Evolutionary conservation across 2,113 vertebrate species (phyloP), one percentile per base, ranked within the genome.

Genomic region (Struthio camelus): DNA sequence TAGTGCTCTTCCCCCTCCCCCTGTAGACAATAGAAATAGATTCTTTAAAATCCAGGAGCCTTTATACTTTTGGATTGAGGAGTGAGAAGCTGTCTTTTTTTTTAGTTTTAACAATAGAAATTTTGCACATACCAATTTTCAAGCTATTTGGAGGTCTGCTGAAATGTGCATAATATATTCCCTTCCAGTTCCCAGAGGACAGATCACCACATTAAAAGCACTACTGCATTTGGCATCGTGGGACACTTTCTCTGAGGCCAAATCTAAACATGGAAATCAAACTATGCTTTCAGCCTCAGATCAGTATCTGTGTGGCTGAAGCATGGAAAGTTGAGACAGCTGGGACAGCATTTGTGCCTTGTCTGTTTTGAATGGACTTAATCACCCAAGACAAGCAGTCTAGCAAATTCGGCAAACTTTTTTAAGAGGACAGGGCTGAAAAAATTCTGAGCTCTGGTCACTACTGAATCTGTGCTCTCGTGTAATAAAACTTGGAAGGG

Each of bases 331-430:
- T 27, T 93, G 87, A 87, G 85, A 89, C 96, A 96, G 83, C 90
- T 96, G 96, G 92, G 78, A 32, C 62, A 87, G 77, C 78, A 93
- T 89, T 96, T 96, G 86, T 97, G 73, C 44, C 50, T 89, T 36
- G 16, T 61, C 62, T 82, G 62, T 80, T 85, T 79, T 90, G 78
- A 85, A 85, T 82, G 53, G 67, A 16, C 40, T 82, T 94, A 87
- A 66, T 94, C 81, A 73, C 78, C 40, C 78, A 77, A 90, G 84
- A 80, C 67, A 40, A 89, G 88, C 66, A 80, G 53, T 40, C 14
- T 56, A 72, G 65, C 58, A 66, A 89, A 73, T 77, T 64, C 38
- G 38, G 11, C 42, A n/a, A 15, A 17, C 28, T 23, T 58, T 48
- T 71, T 38, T 46, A 71, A 88, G 78, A 1, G 2, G 46, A 61